Conservation (phyloP, 2,797 vertebrate species). For the Microctenopoma lineatum region DNA sequence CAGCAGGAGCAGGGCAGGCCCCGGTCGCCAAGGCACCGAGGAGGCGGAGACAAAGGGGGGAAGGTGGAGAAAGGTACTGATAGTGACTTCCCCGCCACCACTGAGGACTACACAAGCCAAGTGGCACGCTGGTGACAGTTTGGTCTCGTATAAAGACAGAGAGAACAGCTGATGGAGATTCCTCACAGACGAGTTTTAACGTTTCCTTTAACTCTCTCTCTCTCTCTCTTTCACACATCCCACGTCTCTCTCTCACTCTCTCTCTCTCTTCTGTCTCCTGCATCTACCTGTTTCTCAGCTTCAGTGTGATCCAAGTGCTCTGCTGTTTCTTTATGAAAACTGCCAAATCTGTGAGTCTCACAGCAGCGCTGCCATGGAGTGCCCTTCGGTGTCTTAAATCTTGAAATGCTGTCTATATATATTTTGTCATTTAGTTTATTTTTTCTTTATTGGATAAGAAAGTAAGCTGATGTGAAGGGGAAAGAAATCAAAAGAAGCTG, state of each 20-base stretch:
- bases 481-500: slow-evolving; percentile 41
- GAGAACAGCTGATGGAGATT: slow-evolving; percentile 27
- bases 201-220: slow-evolving; percentile 17
- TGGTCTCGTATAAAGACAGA: slow-evolving; percentile 27
- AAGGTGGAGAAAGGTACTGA: slow-evolving; percentile 69
- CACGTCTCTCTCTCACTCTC: slow-evolving; percentile 44
- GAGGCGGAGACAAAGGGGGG: slow-evolving; percentile 62
- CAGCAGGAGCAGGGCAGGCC: slow-evolving; percentile 81
- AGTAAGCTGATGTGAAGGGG: slow-evolving; percentile 31
- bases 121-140: slow-evolving; percentile 92
- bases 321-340: slow-evolving; percentile 73
- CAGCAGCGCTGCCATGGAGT: slow-evolving; percentile 78
- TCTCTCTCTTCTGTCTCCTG: slow-evolving; percentile 60
- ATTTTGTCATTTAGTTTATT: slow-evolving; percentile 41
- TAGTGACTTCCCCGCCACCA: slow-evolving; percentile 81
- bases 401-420: slow-evolving; percentile 67
- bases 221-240: slow-evolving; percentile 41
- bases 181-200: slow-evolving; percentile 48
- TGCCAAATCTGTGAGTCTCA: slow-evolving; percentile 73
- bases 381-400: slow-evolving; percentile 82
- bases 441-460: slow-evolving; percentile 41
- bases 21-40: slow-evolving; percentile 78
- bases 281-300: slow-evolving; percentile 71
- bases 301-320: slow-evolving; percentile 72
- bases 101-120: slow-evolving; percentile 97